Evolutionary conservation across 1,140 invertebrate species (phyloP).

Genomic region (Dermatophagoides farinae): DNA sequence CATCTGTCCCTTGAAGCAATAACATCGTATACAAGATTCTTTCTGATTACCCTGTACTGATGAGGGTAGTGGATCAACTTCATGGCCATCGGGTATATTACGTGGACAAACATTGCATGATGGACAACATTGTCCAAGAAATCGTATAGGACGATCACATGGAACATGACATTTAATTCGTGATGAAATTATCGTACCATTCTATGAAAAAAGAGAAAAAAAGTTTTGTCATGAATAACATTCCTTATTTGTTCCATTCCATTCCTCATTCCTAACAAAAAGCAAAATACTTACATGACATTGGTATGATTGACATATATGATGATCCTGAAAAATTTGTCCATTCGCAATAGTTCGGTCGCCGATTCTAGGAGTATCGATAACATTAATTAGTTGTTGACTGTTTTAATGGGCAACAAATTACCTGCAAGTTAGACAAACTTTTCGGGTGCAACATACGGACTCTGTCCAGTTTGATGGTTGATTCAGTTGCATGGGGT

Average conservation of each 20-base stretch:
- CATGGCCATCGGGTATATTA: constrained; percentile 1
- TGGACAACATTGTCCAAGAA: constrained; percentile 8
- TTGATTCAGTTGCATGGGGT: no score
- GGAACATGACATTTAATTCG: background rate
- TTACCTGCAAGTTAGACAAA: background rate
- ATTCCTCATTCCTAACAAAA: background rate
- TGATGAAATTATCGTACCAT: background rate
- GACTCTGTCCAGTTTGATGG: no score
- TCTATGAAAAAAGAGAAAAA: background rate
- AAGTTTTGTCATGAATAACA: background rate
- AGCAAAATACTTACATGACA: constrained; percentile 1
- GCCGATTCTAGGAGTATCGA: no score
- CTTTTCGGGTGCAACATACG: background rate
- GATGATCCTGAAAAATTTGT: background rate
- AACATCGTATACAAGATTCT: constrained; percentile 67
- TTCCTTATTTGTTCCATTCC: background rate
- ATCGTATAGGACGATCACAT: background rate
- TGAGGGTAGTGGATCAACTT: background rate
- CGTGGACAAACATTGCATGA: constrained; percentile 2
- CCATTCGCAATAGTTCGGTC: background rate
- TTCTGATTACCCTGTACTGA: constrained; percentile 36
- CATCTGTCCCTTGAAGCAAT: constrained; percentile 45
- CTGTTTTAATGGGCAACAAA: no score
- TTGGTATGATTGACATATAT: constrained; percentile 1
- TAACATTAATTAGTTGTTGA: no score